Percentiles rank a stretch among this genome's conserved stretches.
phyloP scores from a whole-genome alignment of 2,888 invertebrate genomes.

The Hylaea fasciaria region DNA sequence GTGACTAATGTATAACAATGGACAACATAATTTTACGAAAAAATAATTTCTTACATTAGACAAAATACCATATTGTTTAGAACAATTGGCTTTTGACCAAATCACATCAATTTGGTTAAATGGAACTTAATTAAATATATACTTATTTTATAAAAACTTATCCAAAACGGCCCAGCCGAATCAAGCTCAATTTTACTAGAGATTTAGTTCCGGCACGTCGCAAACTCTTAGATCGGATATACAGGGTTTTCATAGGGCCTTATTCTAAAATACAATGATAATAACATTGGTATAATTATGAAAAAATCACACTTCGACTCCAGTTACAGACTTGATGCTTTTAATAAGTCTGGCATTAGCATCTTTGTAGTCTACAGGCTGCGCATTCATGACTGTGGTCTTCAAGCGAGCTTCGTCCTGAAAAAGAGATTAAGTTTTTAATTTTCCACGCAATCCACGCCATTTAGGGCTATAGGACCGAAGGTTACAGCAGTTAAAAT shows the following conservation, averaged over 20 bases:
- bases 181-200: conserved; percentile 9
- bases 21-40: conserved; percentile 9
- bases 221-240: not conserved
- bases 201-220: not conserved
- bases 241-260: too few relatives aligned
- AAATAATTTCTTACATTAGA: not conserved
- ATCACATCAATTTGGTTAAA: not conserved
- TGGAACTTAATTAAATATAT: not conserved
- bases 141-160: not conserved
- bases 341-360: conserved; percentile 89
- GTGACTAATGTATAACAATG: not conserved
- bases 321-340: conserved; percentile 87
- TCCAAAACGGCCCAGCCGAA: not conserved
- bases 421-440: conserved; percentile 13
- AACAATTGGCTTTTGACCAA: not conserved
- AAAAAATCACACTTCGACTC: conserved; percentile 76
- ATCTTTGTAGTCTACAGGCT: conserved; percentile 90
- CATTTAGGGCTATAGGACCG: too few relatives aligned
- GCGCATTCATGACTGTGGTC: conserved; percentile 88
- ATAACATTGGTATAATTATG: not conserved
- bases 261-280: not conserved
- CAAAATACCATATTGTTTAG: not conserved
- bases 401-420: conserved; percentile 94
- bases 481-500: too few relatives aligned
- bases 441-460: too few relatives aligned